A percentile compares a stretch with the other conserved stretches of the same genome.
These are phyloP conservation scores for Chiloscyllium plagiosum DNA, from an alignment of 2,113 vertebrate species.

Conservation along the genomic window DNA sequence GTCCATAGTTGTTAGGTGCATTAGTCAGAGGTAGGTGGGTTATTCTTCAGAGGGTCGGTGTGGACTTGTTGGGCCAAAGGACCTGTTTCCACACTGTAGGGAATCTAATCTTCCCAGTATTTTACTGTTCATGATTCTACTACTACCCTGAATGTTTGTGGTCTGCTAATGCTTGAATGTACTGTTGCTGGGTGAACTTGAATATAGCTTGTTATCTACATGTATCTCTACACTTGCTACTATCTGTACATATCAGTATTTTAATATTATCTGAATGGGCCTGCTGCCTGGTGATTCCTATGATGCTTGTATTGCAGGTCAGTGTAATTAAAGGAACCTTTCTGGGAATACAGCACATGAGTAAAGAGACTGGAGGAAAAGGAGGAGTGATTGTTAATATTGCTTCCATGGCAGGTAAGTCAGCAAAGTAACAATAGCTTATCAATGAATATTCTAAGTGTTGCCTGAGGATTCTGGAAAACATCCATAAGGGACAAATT, in stretches of 20 bases:
- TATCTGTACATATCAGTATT: not conserved
- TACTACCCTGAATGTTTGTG: not conserved
- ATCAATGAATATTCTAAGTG: not conserved
- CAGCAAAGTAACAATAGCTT: not conserved
- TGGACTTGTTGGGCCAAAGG: no score
- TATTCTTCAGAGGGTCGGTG: no score
- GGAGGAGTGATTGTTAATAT: constrained; percentile 60
- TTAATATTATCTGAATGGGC: not conserved
- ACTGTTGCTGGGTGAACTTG: not conserved
- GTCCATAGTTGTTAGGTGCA: no score
- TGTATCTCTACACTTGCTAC: not conserved
- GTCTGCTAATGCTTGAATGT: not conserved
- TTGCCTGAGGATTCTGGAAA: not conserved
- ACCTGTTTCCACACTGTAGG: no score
- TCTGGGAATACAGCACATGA: constrained; percentile 59
- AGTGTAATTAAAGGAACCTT: constrained; percentile 52
- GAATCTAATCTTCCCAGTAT: no score
- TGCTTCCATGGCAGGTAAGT: constrained; percentile 54
- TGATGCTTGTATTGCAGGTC: constrained; percentile 42
- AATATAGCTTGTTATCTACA: not conserved
- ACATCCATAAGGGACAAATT: not conserved
- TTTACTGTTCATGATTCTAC: not conserved
- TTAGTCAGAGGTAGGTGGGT: no score
- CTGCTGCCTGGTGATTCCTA: not conserved
- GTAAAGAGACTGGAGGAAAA: constrained; percentile 48